These are phyloP conservation scores for Nibea coibor DNA, from an alignment of 2,113 vertebrate genomes.

Conservation along the genomic window DNA sequence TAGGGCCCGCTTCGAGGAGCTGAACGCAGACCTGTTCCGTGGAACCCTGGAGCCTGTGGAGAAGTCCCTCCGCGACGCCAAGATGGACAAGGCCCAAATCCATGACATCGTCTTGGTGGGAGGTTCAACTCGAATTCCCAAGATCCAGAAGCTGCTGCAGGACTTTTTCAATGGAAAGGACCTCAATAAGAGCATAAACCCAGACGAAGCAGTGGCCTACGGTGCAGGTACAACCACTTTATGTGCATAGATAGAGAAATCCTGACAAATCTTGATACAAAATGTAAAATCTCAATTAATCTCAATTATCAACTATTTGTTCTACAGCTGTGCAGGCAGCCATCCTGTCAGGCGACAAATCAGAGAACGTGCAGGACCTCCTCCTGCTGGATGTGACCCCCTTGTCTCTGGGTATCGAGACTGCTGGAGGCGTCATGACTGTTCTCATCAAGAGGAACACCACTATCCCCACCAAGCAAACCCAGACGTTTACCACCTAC, in stretches of 20 bases:
- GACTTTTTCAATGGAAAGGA: conserved; percentile 84
- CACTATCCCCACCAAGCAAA: conserved; percentile 84
- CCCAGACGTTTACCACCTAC: conserved; percentile 83
- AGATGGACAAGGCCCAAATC: conserved; percentile 80
- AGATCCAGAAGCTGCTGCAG: conserved; percentile 82
- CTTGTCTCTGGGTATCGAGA: conserved; percentile 84
- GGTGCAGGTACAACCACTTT: conserved; percentile 77
- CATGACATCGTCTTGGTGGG: conserved; percentile 79
- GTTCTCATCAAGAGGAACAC: conserved; percentile 84
- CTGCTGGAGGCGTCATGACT: conserved; percentile 85
- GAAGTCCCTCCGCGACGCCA: conserved; percentile 80
- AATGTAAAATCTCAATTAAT: background rate
- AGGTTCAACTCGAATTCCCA: conserved; percentile 83
- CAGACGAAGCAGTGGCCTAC: conserved; percentile 82
- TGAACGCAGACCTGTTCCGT: conserved; percentile 85
- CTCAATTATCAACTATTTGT: background rate
- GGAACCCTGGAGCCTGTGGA: conserved; percentile 83
- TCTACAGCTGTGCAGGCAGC: conserved; percentile 84
- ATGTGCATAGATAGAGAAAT: background rate
- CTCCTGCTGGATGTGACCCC: conserved; percentile 85
- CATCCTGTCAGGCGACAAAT: conserved; percentile 84
- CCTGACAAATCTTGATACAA: background rate
- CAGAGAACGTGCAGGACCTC: conserved; percentile 84
- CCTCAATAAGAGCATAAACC: conserved; percentile 82
- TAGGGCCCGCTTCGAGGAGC: conserved; percentile 93